Percentiles rank a stretch among this genome's conserved stretches.
Conservation (phyloP, 2,113 vertebrate genomes). For the Perognathus longimembris region DNA sequence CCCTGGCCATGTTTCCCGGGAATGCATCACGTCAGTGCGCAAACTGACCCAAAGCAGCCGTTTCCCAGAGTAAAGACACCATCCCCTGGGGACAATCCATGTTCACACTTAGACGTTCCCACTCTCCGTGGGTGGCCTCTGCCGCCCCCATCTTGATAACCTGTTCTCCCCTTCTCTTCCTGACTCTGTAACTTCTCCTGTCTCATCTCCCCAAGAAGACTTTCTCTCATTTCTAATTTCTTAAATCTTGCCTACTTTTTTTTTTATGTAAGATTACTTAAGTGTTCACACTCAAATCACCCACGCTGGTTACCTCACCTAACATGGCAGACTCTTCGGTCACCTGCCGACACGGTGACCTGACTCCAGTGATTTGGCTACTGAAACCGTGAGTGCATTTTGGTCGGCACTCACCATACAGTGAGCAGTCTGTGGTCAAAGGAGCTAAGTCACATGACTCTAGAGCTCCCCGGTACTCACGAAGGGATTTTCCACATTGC, state of each 20-base stretch:
- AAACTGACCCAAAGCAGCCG: neutral
- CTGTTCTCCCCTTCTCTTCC: too few relatives aligned
- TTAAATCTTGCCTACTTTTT: neutral
- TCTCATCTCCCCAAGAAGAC: too few relatives aligned
- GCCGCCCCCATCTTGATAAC: neutral
- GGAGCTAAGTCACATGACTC: neutral
- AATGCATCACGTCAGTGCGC: too few relatives aligned
- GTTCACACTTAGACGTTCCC: accelerated
- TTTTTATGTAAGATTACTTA: too few relatives aligned
- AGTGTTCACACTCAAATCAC: too few relatives aligned
- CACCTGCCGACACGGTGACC: neutral
- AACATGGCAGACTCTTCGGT: neutral
- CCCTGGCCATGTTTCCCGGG: too few relatives aligned
- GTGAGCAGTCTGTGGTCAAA: neutral
- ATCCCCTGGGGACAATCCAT: neutral
- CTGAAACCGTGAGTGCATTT: neutral
- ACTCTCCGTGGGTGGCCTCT: too few relatives aligned
- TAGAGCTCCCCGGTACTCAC: neutral
- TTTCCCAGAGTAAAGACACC: neutral
- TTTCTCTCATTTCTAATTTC: neutral
- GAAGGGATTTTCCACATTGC: neutral
- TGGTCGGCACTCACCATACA: neutral
- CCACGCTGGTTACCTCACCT: neutral
- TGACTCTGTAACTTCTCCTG: too few relatives aligned
- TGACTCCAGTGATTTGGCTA: neutral